Conservation (phyloP, 2,888 invertebrate genomes). For the Acronicta alni region DNA sequence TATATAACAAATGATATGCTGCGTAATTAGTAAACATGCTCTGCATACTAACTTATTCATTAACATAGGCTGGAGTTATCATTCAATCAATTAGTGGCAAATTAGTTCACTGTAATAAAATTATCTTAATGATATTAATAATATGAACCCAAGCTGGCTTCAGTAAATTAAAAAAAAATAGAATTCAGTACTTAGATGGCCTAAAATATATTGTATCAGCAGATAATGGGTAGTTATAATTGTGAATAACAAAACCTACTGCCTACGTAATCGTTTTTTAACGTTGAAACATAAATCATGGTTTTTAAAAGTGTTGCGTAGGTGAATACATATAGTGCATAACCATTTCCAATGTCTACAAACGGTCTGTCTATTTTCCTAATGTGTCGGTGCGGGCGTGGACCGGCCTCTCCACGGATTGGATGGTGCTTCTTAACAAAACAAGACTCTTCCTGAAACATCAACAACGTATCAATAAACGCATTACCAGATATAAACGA, state of each 20-base stretch:
- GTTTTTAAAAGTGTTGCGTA: slow-evolving; percentile 38
- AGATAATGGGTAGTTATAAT: slow-evolving; percentile 29
- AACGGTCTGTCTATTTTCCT: slow-evolving; percentile 82
- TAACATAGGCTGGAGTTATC: slow-evolving; percentile 13
- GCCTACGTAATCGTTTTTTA: slow-evolving; percentile 35
- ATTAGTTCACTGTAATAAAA: slow-evolving; percentile 1
- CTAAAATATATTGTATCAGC: slow-evolving; percentile 24
- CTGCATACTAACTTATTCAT: slow-evolving; percentile 12
- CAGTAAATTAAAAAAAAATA: too few relatives aligned
- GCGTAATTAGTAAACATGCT: slow-evolving; percentile 43
- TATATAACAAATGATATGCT: slow-evolving; percentile 36
- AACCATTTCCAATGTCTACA: slow-evolving; percentile 64
- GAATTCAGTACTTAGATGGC: background rate
- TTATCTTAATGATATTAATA: too few relatives aligned
- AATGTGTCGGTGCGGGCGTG: slow-evolving; percentile 72
- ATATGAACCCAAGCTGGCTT: too few relatives aligned
- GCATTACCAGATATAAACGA: slow-evolving; percentile 66
- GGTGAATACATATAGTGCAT: slow-evolving; percentile 60
- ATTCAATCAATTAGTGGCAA: slow-evolving; percentile 30
- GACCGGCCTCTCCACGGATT: slow-evolving; percentile 67
- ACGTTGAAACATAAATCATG: slow-evolving; percentile 40
- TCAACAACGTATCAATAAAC: slow-evolving; percentile 77
- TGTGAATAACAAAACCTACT: slow-evolving; percentile 18
- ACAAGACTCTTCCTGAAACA: slow-evolving; percentile 78
- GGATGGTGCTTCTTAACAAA: slow-evolving; percentile 77